phyloP scores from a whole-genome alignment of 2,888 invertebrate genomes.

The Ethmia dodecea region DNA sequence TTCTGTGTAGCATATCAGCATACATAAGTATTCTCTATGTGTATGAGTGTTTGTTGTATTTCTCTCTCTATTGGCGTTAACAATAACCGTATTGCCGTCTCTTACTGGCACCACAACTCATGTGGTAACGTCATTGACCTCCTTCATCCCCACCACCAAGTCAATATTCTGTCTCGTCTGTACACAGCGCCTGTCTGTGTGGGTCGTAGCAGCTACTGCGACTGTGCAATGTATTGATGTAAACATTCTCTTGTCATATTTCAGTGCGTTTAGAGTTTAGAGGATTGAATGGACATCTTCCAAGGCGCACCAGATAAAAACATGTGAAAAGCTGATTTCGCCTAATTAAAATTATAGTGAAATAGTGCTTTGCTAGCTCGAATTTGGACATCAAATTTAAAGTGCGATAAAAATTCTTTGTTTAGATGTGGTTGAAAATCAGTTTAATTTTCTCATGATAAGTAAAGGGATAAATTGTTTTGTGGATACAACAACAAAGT shows the following conservation, averaged over 20 bases:
- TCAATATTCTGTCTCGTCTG: slow-evolving; percentile 42
- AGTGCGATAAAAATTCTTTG: slow-evolving; percentile 25
- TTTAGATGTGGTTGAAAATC: slow-evolving; percentile 13
- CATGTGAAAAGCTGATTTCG: slow-evolving; percentile 62
- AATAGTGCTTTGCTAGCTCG: neutral
- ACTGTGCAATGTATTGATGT: slow-evolving; percentile 65
- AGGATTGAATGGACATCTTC: slow-evolving; percentile 47
- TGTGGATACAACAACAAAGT: too few species aligned
- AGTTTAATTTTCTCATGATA: neutral
- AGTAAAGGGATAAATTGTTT: neutral
- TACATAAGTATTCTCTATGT: slow-evolving; percentile 10
- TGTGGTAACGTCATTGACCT: slow-evolving; percentile 61
- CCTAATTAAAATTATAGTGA: neutral
- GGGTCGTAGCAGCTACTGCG: slow-evolving; percentile 42
- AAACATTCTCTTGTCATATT: slow-evolving; percentile 68
- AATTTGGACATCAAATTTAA: slow-evolving; percentile 18
- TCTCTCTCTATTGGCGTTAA: slow-evolving; percentile 28
- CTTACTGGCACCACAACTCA: slow-evolving; percentile 28
- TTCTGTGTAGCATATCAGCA: too few species aligned
- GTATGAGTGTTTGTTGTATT: slow-evolving; percentile 40
- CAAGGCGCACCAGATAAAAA: slow-evolving; percentile 39
- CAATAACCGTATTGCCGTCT: slow-evolving; percentile 20
- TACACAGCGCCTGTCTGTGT: slow-evolving; percentile 32
- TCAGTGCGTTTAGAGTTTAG: slow-evolving; percentile 64
- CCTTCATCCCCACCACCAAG: slow-evolving; percentile 48